These are phyloP conservation scores for Frieseomelitta varia DNA, from an alignment of 1,140 invertebrate genomes.

Conservation along the genomic window DNA sequence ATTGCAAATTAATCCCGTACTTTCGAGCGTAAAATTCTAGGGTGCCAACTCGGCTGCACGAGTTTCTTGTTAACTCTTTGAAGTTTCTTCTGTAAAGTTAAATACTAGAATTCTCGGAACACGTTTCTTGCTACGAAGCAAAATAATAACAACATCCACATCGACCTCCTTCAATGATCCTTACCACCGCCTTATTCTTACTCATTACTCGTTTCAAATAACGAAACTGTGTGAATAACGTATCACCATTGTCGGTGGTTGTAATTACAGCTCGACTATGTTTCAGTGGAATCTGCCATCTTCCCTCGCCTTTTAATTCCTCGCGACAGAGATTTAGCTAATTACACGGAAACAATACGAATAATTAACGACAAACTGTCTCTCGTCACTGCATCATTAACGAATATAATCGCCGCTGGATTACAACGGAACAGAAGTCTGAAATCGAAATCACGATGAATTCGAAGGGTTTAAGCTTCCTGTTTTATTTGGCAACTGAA, in stretches of 20 bases:
- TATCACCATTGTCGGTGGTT: neutral
- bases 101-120: neutral
- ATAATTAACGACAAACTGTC: slow-evolving; percentile 4
- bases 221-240: neutral
- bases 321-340: neutral
- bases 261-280: neutral
- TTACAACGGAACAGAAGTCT: neutral
- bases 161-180: neutral
- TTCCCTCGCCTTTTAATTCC: neutral
- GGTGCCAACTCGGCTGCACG: neutral
- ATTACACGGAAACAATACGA: slow-evolving; percentile 5
- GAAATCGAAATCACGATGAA: neutral
- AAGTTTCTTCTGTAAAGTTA: neutral
- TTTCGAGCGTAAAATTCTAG: neutral
- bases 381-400: neutral
- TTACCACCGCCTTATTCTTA: neutral
- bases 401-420: neutral
- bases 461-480: neutral
- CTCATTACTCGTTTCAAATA: neutral
- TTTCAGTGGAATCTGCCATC: neutral
- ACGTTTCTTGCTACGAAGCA: neutral
- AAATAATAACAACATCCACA: neutral
- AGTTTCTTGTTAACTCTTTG: neutral
- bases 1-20: neutral
- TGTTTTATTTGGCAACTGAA: too few relatives aligned